Base-by-base conservation (phyloP, 2,888 invertebrate genomes). In the Lordiphosa fenestrarum region DNA sequence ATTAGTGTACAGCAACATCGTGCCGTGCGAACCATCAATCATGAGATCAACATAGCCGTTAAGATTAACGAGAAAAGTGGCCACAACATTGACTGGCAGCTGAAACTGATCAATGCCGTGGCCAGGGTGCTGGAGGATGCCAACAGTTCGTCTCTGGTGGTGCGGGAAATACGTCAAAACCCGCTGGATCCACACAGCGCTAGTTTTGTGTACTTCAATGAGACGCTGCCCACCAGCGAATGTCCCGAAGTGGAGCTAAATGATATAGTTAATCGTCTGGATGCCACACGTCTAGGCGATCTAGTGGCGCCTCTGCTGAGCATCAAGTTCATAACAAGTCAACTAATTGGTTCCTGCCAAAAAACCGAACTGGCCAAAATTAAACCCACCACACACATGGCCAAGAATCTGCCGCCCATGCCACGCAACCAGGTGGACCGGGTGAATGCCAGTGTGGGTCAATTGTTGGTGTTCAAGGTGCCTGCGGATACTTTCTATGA, bases 401-500 rank as follows among this genome's bases (percentile, higher is more conserved):
- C 90, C 19, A 91, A 91, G 78, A 95, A 96, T 70, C 93, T 92
- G 84, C 92, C 94, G 54, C 96, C 97, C 3, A 91, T 94, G 77
- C 92, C 95, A 3, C 91, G 96, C 64, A 97, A 96, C 90, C 95
- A 95, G 84, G 94, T 98, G 23, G 95, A 96, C 90, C 93, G 93
- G 62, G 92, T 97, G 54, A 94, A 94, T 64, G 96, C 96, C 40
- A 94, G 94, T 2, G 94, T 94, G 12, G 97, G 97, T 19, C 94
- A 95, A 81, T 90, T 97, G 74, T 92, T 96, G 36, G 92, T 95
- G 3, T 95, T 92, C 86, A 93, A 93, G 89, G 96, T 97, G 67
- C 96, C 96, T 7, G 93, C 94, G 92, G 96, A 97, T 86, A 95
- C 96, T 2, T 98, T 97, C 91, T 96, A 94, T 89, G 97, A 97